phyloP scores from a whole-genome alignment of 2,113 vertebrate genomes.

The Ptyas mucosa region DNA sequence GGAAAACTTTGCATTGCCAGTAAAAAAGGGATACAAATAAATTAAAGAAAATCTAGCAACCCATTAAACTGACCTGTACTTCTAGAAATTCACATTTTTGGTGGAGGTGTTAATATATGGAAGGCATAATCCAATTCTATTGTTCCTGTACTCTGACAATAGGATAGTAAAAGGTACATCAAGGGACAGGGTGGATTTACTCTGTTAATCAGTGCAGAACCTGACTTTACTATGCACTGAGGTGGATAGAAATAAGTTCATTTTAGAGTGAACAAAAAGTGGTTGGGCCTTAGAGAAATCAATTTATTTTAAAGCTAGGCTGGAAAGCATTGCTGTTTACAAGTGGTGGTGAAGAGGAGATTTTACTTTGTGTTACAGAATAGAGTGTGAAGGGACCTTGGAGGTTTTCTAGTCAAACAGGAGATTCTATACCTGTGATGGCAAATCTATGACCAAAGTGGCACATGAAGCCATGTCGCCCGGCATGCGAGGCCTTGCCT shows the following conservation, averaged over 20 bases:
- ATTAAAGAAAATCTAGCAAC: background rate
- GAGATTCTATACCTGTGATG: background rate
- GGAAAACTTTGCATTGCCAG: background rate
- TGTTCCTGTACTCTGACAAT: background rate
- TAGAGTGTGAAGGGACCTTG: background rate
- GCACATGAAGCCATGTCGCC: no score
- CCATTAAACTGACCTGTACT: background rate
- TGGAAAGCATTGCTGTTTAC: background rate
- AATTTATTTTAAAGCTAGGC: background rate
- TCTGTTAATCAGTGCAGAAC: background rate
- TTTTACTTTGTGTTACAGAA: background rate
- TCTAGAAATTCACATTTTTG: background rate
- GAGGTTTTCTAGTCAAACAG: background rate
- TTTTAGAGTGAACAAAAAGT: background rate
- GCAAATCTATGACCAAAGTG: no score
- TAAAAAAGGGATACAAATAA: background rate
- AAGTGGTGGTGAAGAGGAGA: background rate
- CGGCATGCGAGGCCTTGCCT: no score
- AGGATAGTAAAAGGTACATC: background rate
- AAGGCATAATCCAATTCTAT: background rate
- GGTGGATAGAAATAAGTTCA: background rate
- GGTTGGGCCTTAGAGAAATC: background rate
- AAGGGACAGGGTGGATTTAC: background rate
- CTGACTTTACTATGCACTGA: background rate
- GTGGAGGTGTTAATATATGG: background rate